These are phyloP conservation scores for Camponotus fellah DNA, from an alignment of 2,888 invertebrate genomes.

Conservation along the genomic window DNA sequence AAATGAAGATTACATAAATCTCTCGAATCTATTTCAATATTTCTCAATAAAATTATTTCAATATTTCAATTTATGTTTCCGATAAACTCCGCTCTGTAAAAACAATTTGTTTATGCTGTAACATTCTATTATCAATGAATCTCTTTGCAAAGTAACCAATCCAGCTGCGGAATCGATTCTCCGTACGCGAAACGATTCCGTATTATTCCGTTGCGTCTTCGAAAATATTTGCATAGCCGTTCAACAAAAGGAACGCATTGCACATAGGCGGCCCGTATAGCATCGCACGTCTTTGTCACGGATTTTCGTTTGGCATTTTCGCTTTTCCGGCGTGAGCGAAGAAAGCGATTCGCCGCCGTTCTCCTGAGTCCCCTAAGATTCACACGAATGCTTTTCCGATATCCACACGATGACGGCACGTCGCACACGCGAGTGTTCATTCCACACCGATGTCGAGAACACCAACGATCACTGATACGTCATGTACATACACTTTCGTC, in stretches of 20 bases:
- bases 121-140: constrained; percentile 27
- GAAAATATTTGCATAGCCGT: constrained; percentile 55
- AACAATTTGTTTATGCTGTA: constrained; percentile 23
- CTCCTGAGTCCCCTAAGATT: constrained; percentile 60
- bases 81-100: background rate
- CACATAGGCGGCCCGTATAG: constrained; percentile 19
- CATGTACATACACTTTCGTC: background rate
- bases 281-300: constrained; percentile 47
- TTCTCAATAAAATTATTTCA: background rate
- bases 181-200: constrained; percentile 33
- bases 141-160: constrained; percentile 42
- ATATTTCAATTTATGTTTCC: constrained; percentile 11
- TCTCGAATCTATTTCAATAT: too few relatives aligned
- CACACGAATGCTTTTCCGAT: constrained; percentile 64
- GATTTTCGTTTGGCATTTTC: constrained; percentile 32
- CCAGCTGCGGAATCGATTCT: constrained; percentile 40
- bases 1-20: background rate
- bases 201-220: constrained; percentile 29
- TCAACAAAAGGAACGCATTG: constrained; percentile 42
- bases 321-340: background rate
- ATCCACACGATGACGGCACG: constrained; percentile 32
- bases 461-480: constrained; percentile 19
- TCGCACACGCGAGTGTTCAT: constrained; percentile 29
- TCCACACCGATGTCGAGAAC: constrained; percentile 19
- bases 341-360: constrained; percentile 57